Evolutionary conservation across 2,113 vertebrate genomes (phyloP), one percentile per base, ranked within the genome.

Genomic region (Podarcis muralis): DNA sequence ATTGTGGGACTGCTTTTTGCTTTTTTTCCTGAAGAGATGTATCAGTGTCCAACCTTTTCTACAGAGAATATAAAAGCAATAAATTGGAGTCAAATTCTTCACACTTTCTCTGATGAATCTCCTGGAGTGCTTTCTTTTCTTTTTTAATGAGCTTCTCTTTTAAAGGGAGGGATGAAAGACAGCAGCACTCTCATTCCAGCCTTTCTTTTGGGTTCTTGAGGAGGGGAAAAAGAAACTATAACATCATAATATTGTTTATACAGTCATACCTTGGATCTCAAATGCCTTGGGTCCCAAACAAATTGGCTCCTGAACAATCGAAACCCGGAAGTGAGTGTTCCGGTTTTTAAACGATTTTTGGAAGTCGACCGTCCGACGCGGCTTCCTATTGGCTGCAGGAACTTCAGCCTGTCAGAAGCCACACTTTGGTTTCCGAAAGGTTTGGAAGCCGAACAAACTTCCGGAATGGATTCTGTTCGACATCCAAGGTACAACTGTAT

Each of bases 71-170:
- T 30, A 85, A 81, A 22, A 91, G 92, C 35, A 94, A 90, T 0
- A 43, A 85, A 53, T 90, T 90, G 1, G 91, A 90, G 22, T 96
- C 95, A 37, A 96, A 83, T 27, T 97, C 96, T 83, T 92, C 40
- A 37, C 89, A 80, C 65, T 96, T 97, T 83, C 93, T 91, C 62
- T 97, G 94, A 76, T 97, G 92, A 88, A 92, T 79, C 3, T 95
- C 72, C 83, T 96, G 94, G 23, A 97, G 86, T 3, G 93, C 69
- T 85, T 88, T 85, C 80, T 94, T 20, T 16, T 95, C 93, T 53
- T 81, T 83, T 59, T 90, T 93, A 71, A 96, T 86, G 32, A 82
- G 90, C 37, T 13, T 5, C 48, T 5, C 76, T 78, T 23, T 23
- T 53, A 53, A 37, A 76, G 35, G 11, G 23, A 48, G 53, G 23